Conservation (phyloP, 1,140 invertebrate species). For the Archivesica marissinica region DNA sequence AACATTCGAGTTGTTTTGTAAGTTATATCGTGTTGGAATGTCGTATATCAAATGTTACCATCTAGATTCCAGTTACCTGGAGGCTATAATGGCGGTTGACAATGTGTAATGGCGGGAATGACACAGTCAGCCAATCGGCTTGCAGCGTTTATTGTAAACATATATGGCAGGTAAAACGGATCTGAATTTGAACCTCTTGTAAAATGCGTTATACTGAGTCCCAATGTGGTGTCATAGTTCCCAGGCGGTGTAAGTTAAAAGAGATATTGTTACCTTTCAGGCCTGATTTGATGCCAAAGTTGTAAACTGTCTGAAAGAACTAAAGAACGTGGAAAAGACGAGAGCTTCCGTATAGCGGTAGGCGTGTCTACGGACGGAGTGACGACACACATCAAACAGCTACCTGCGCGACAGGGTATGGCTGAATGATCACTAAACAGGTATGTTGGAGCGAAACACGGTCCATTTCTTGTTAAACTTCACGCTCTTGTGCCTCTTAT, state of each 20-base stretch:
- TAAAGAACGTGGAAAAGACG: neutral
- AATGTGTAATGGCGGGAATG: conserved; percentile 57
- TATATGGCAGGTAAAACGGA: conserved; percentile 61
- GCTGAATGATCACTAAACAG: conserved; percentile 58
- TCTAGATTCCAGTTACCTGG: conserved; percentile 60
- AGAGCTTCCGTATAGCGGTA: conserved; percentile 33
- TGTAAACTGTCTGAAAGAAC: neutral
- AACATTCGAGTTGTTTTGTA: conserved; percentile 24
- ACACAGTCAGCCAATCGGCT: conserved; percentile 43
- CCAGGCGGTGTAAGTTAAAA: neutral
- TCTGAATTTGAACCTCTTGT: neutral
- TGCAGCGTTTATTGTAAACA: conserved; percentile 54
- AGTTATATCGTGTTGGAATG: conserved; percentile 45
- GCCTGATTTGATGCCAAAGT: neutral
- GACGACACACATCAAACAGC: conserved; percentile 52
- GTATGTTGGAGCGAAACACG: conserved; percentile 46
- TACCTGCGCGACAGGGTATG: conserved; percentile 59
- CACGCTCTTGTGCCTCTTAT: conserved; percentile 61
- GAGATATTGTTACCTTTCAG: conserved; percentile 6
- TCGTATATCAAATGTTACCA: conserved; percentile 54
- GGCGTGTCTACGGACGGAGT: conserved; percentile 52
- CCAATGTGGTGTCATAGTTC: conserved; percentile 17
- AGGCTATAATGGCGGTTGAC: conserved; percentile 57
- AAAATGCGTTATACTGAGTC: neutral
- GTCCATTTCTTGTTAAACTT: conserved; percentile 55